Evolutionary conservation across 35 echinoderm and acorn worm genomes (phyloP), one percentile per base, ranked within the genome.

Genomic region (Lytechinus variegatus): DNA sequence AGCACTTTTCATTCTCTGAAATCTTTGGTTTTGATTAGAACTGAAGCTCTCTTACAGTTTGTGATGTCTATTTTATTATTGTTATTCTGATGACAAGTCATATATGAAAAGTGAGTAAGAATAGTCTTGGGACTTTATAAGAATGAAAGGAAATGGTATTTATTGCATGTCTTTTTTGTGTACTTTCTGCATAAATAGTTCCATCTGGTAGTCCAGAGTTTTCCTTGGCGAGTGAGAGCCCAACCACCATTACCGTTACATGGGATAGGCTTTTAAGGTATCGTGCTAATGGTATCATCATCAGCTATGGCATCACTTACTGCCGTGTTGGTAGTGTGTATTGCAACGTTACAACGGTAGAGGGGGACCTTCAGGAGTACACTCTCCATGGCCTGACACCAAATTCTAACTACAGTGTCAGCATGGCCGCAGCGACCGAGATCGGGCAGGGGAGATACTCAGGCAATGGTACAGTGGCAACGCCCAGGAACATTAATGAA

Each of bases 341-440:
- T 27, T 93, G 53, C 92, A 93, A 93, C 27, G 27, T 27, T 19
- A 93, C 92, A 9, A 54, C 6, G 92, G 92, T 93, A 27, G 92
- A 55, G 14, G 55, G 92, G 27, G 9, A 93, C 11, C 92, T 93
- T 14, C 53, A 54, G 14, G 92, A 93, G 92, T 56, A 55, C 55
- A 54, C 53, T 54, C 16, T 93, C 24, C 13, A 10, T 55, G 92
- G 55, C 9, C 5, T 93, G 52, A 93, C 27, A 24, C 92, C 92
- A 3, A 54, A 57, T 54, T 93, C 92, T 16, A 93, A 93, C 92
- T 93, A 93, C 92, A 93, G 92, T 28, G 54, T 93, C 14, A 54
- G 55, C 52, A 93, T 93, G 92, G 14, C 54, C 21, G 92, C 92
- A 13, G 21, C n/a, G 11, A 93, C 92, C n/a, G 27, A 3, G 29